Evolutionary conservation across 2,113 vertebrate species (phyloP).

Genomic region (Plotosus lineatus): DNA sequence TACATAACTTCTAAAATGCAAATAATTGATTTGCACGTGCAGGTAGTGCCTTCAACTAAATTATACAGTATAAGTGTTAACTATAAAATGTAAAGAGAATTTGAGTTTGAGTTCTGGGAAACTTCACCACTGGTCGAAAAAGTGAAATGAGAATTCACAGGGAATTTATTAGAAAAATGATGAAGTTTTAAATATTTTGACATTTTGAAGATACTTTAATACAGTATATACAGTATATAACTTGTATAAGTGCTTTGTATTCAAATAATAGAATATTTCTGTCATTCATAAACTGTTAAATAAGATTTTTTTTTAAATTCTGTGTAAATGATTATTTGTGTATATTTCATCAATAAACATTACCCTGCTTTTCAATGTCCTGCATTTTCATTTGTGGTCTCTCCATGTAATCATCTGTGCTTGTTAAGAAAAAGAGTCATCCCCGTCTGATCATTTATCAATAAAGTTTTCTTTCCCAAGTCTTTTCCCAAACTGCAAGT

Average conservation of each 20-base stretch:
- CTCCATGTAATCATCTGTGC: conserved; percentile 50
- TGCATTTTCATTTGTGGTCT: conserved; percentile 62
- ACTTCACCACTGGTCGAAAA: background rate
- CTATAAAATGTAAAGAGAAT: background rate
- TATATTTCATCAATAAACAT: conserved; percentile 67
- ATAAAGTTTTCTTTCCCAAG: conserved; percentile 16
- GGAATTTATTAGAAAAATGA: background rate
- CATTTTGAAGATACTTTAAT: background rate
- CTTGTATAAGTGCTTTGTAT: background rate
- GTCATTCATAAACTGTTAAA: background rate
- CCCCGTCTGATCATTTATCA: conserved; percentile 34
- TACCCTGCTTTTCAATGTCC: conserved; percentile 60
- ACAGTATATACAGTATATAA: background rate
- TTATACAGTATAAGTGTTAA: background rate
- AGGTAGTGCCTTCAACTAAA: background rate
- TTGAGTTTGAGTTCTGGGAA: background rate
- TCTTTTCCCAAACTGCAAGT: conserved; percentile 11
- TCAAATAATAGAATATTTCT: background rate
- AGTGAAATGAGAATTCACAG: background rate
- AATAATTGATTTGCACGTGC: background rate
- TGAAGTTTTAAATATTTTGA: background rate
- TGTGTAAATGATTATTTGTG: conserved; percentile 1
- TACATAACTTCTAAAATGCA: background rate
- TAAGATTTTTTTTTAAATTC: background rate
- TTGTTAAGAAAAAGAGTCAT: conserved; percentile 59